These are phyloP conservation scores for Chymomyza costata DNA, from an alignment of 1,140 invertebrate genomes.

Conservation along the genomic window DNA sequence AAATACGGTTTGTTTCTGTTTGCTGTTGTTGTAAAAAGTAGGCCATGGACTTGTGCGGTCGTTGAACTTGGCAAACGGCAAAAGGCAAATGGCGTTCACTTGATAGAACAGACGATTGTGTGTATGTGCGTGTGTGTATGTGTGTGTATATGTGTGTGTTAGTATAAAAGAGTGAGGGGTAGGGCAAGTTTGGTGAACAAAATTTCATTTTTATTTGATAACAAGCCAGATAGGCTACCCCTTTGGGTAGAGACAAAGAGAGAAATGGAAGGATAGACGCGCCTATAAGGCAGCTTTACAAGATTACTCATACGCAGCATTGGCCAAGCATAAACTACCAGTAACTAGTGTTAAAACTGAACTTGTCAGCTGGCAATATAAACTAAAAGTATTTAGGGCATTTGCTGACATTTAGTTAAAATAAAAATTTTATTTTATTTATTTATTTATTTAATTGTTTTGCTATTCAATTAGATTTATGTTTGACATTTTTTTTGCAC, in stretches of 20 bases:
- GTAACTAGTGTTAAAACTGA: slow-evolving; percentile 17
- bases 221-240: not conserved
- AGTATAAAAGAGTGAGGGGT: not conserved
- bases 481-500: slow-evolving; percentile 32
- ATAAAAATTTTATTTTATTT: slow-evolving; percentile 23
- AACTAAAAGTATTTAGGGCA: slow-evolving; percentile 53
- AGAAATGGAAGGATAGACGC: too few relatives aligned
- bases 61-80: slow-evolving; percentile 64
- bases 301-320: slow-evolving; percentile 24
- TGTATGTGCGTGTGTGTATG: not conserved
- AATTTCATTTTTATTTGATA: slow-evolving; percentile 56
- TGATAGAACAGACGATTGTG: not conserved
- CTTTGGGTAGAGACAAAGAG: not conserved
- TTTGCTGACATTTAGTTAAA: slow-evolving; percentile 56
- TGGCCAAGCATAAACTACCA: slow-evolving; percentile 3
- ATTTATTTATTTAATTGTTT: slow-evolving; percentile 15
- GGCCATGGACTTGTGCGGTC: slow-evolving; percentile 70
- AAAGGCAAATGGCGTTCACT: slow-evolving; percentile 1
- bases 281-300: slow-evolving; percentile 5
- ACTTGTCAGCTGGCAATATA: not conserved
- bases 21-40: slow-evolving; percentile 57
- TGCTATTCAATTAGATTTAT: slow-evolving; percentile 44
- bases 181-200: slow-evolving; percentile 1
- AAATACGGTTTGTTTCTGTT: slow-evolving; percentile 19
- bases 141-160: not conserved